Conservation (phyloP, 2,888 invertebrate genomes). For the Pasiphila rectangulata region DNA sequence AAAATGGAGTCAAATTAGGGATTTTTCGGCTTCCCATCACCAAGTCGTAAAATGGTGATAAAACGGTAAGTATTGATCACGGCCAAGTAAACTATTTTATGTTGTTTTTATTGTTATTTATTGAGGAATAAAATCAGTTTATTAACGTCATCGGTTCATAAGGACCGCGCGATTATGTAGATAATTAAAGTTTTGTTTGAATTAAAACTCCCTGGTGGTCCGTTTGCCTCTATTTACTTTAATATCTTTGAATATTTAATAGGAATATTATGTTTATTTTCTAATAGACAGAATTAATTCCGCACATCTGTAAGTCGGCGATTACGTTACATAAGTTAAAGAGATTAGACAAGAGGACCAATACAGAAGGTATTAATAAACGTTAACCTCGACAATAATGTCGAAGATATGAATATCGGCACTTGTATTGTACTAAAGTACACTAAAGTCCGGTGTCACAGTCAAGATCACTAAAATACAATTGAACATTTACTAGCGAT, state of each 20-base stretch:
- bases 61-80: conserved; percentile 72
- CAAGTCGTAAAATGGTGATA: conserved; percentile 69
- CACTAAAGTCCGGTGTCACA: neutral
- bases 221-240: conserved; percentile 25
- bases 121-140: conserved; percentile 72
- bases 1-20: conserved; percentile 75
- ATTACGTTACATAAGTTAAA: neutral
- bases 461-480: conserved; percentile 42
- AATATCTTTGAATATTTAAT: conserved; percentile 8
- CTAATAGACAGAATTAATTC: neutral
- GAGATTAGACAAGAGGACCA: neutral
- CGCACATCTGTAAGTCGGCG: neutral
- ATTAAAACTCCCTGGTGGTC: conserved; percentile 32
- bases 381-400: neutral
- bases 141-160: conserved; percentile 67
- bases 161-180: conserved; percentile 39
- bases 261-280: neutral
- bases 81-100: conserved; percentile 74
- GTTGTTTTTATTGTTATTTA: conserved; percentile 78
- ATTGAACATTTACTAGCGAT: conserved; percentile 57
- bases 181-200: conserved; percentile 39
- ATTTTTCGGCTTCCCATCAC: conserved; percentile 68
- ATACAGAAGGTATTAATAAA: neutral
- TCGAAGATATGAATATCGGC: neutral
- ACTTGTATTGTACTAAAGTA: neutral